Evolutionary conservation across 2,113 vertebrate genomes (phyloP).

Genomic region (Motacilla tschutschensis): DNA sequence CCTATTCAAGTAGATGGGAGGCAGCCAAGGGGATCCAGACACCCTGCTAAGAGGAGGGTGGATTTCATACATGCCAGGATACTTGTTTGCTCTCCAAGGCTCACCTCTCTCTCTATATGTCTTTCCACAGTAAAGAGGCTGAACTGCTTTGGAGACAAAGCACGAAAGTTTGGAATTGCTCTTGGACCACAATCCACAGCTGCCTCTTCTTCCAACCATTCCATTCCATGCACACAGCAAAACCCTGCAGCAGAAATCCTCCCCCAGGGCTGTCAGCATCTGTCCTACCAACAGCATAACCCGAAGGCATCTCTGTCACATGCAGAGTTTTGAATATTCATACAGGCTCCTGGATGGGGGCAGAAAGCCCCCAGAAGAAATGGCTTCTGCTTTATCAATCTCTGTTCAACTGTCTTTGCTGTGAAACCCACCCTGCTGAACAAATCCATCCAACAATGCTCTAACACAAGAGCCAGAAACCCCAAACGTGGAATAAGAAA

Average conservation of each 20-base stretch:
- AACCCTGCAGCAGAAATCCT: neutral
- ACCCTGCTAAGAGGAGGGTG: neutral
- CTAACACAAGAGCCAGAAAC: neutral
- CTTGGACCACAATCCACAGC: neutral
- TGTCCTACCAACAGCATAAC: neutral
- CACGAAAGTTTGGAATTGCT: neutral
- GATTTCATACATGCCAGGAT: neutral
- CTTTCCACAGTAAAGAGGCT: neutral
- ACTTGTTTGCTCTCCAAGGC: neutral
- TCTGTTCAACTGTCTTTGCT: neutral
- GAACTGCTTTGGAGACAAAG: neutral
- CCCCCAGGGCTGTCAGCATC: neutral
- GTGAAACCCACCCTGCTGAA: neutral
- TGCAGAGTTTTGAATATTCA: neutral
- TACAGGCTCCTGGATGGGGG: neutral
- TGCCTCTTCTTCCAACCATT: neutral
- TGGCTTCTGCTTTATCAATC: neutral
- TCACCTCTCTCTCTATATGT: neutral
- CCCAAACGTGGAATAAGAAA: neutral
- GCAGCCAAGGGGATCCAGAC: neutral
- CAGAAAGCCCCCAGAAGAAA: neutral
- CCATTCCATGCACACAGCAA: fast-evolving
- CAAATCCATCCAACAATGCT: neutral
- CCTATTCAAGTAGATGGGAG: neutral
- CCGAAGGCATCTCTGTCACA: neutral